phyloP scores from a whole-genome alignment of 2,797 vertebrate genomes.

The Nasua narica region DNA sequence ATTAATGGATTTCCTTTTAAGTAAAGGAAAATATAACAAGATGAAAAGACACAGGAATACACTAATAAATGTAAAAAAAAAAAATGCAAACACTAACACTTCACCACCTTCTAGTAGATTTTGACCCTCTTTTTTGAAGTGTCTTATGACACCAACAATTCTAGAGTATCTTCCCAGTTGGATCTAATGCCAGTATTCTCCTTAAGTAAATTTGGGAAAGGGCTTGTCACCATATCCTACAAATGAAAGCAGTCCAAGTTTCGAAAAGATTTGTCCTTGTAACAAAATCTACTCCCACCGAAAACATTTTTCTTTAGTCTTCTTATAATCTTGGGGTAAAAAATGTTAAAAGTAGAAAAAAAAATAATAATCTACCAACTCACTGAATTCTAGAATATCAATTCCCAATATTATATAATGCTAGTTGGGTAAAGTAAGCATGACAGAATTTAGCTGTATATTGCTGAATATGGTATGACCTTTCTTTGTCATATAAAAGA shows the following conservation, averaged over 20 bases:
- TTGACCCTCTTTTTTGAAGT: background rate
- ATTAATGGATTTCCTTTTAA: slow-evolving; percentile 9
- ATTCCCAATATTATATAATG: background rate
- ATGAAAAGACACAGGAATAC: background rate
- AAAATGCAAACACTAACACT: background rate
- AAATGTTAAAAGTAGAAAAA: background rate
- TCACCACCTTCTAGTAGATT: background rate
- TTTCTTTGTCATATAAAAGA: background rate
- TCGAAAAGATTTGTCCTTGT: background rate
- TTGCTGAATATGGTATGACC: background rate
- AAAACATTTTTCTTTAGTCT: slow-evolving; percentile 17
- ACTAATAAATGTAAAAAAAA: background rate
- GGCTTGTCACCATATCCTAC: background rate
- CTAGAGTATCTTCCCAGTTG: background rate
- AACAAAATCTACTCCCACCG: background rate
- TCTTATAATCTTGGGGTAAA: background rate
- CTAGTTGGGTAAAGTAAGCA: background rate
- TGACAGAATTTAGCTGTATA: background rate
- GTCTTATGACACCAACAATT: background rate
- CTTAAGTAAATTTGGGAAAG: background rate
- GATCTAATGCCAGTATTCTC: background rate
- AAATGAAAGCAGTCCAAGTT: background rate
- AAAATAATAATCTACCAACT: slow-evolving; percentile 7
- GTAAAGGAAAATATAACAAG: background rate
- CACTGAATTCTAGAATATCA: background rate